phyloP scores from a whole-genome alignment of 2,113 vertebrate genomes.

The Crypturellus undulatus region DNA sequence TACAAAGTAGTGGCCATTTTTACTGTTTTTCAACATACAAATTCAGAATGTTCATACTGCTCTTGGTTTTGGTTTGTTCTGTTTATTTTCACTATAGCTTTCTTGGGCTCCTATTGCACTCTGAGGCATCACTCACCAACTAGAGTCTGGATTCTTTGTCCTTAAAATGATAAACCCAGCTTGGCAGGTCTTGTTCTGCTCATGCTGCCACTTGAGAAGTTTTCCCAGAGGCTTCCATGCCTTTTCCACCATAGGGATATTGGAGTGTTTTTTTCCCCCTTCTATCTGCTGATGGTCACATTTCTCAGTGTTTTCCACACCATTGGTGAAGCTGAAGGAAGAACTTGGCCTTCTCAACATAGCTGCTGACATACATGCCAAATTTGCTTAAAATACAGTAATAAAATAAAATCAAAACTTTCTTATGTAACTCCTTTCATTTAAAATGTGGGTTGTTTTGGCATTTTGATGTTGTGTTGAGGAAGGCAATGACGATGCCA shows the following conservation, averaged over 20 bases:
- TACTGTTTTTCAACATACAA: not conserved
- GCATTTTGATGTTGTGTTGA: not conserved
- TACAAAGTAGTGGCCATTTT: not conserved
- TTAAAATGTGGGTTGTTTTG: not conserved
- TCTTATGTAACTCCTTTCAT: not conserved
- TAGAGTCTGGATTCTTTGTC: not conserved
- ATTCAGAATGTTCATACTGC: not conserved
- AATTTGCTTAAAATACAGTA: not conserved
- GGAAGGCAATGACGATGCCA: not conserved
- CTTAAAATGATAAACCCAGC: not conserved
- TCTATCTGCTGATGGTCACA: not conserved
- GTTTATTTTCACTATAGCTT: not conserved
- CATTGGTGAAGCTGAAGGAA: not conserved
- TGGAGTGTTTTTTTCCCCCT: not conserved
- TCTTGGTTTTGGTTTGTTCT: not conserved
- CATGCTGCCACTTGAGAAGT: accelerated
- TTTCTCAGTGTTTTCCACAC: not conserved
- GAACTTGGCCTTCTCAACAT: accelerated
- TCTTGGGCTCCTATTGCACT: not conserved
- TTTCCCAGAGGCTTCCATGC: not conserved
- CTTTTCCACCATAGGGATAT: not conserved
- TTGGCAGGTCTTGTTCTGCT: not conserved
- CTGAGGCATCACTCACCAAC: not conserved
- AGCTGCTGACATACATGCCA: not conserved
- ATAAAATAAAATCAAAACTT: not conserved